Conservation (phyloP, 2,797 vertebrate species). For the Ctenopoma kingsleyae region DNA sequence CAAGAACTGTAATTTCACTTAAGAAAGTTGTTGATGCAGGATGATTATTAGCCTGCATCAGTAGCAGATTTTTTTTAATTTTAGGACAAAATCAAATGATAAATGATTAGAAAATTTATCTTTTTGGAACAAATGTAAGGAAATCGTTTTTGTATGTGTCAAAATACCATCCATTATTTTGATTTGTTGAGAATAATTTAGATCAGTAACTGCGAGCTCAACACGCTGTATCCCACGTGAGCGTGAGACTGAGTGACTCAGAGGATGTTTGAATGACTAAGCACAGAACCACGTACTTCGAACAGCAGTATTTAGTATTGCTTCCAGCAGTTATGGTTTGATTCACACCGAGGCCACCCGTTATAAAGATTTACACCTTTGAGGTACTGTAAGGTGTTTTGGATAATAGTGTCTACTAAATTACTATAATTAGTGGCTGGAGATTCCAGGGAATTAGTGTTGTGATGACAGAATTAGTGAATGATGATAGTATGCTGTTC, state of each 20-base stretch:
- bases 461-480: conserved; percentile 72
- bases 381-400: conserved; percentile 59
- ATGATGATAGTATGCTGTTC: conserved; percentile 62
- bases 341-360: conserved; percentile 72
- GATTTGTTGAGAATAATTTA: conserved; percentile 14
- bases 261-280: conserved; percentile 57
- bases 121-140: background rate
- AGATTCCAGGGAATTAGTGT: conserved; percentile 71
- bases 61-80: background rate
- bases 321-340: conserved; percentile 46
- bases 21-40: background rate
- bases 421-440: conserved; percentile 75
- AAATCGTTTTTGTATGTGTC: background rate
- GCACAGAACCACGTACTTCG: conserved; percentile 53
- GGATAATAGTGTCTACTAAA: conserved; percentile 68
- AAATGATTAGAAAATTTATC: background rate
- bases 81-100: background rate
- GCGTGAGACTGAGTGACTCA: conserved; percentile 58
- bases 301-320: conserved; percentile 49
- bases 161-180: background rate
- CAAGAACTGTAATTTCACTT: background rate
- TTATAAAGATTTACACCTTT: conserved; percentile 55
- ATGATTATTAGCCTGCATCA: background rate
- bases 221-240: conserved; percentile 38
- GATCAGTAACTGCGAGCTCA: conserved; percentile 10